Evolutionary conservation across 2,113 vertebrate species (phyloP).

Genomic region (Gambusia holbrooki): DNA sequence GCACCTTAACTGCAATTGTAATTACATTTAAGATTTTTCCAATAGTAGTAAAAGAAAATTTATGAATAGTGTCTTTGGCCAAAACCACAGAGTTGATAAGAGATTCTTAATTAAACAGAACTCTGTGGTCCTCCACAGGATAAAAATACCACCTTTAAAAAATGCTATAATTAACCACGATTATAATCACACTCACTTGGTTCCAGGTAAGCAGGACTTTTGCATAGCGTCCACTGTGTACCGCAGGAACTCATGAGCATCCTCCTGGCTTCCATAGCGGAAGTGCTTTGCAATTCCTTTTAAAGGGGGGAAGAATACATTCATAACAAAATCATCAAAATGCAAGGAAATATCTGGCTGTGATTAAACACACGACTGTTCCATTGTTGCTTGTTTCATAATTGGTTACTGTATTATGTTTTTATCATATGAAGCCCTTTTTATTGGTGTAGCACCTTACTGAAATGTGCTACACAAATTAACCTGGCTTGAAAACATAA

Average conservation of each 20-base stretch:
- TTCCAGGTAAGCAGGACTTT: constrained; percentile 93
- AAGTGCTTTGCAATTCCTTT: constrained; percentile 96
- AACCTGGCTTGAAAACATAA: background rate
- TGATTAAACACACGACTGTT: background rate
- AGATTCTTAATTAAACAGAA: background rate
- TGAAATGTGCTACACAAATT: no score
- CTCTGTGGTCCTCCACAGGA: no score
- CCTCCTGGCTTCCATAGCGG: constrained; percentile 94
- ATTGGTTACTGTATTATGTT: no score
- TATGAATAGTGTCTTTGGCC: background rate
- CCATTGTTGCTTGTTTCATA: no score
- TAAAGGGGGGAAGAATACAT: background rate
- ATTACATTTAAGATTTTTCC: background rate
- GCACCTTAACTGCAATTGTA: background rate
- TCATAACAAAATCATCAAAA: background rate
- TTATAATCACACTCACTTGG: constrained; percentile 83
- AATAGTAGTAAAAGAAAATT: background rate
- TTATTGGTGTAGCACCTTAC: no score
- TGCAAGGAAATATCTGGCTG: background rate
- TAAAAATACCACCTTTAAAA: no score
- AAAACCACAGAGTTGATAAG: background rate
- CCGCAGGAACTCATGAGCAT: constrained; percentile 95
- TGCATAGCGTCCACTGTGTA: constrained; percentile 98
- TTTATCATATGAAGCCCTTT: no score
- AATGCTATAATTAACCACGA: background rate